phyloP scores from a whole-genome alignment of 2,888 invertebrate species.

The Unio pictorum region DNA sequence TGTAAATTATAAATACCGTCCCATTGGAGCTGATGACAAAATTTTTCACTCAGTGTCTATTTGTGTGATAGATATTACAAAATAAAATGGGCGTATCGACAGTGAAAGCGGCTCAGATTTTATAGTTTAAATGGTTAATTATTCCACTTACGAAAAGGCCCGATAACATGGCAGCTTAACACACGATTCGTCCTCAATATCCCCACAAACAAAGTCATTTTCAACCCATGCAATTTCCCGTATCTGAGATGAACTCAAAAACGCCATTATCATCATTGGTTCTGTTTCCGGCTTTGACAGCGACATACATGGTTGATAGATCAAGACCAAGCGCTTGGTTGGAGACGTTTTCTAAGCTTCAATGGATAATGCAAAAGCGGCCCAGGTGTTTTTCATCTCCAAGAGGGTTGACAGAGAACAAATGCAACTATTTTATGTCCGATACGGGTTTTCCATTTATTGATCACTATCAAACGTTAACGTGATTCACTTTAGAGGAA shows the following conservation, averaged over 20 bases:
- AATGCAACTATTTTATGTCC: slow-evolving; percentile 99
- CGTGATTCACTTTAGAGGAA: too few species aligned
- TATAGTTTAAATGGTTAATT: not conserved
- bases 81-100: too few species aligned
- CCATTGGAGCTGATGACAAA: too few species aligned
- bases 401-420: slow-evolving; percentile 92
- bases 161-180: not conserved
- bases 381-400: slow-evolving; percentile 86
- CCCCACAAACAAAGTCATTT: not conserved
- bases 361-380: slow-evolving; percentile 92
- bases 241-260: not conserved
- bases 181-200: not conserved
- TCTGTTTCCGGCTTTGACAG: slow-evolving; percentile 29
- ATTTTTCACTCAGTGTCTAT: too few species aligned
- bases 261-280: not conserved
- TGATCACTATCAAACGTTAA: too few species aligned
- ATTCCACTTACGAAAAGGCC: not conserved
- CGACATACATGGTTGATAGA: slow-evolving; percentile 74
- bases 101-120: too few species aligned
- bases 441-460: slow-evolving; percentile 75
- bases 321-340: slow-evolving; percentile 98
- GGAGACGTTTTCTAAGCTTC: slow-evolving; percentile 96
- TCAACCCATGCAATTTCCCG: not conserved
- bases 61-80: too few species aligned
- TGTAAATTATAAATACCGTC: too few species aligned